Base-by-base conservation (phyloP, 2,113 vertebrate genomes). In the Miniopterus natalensis region DNA sequence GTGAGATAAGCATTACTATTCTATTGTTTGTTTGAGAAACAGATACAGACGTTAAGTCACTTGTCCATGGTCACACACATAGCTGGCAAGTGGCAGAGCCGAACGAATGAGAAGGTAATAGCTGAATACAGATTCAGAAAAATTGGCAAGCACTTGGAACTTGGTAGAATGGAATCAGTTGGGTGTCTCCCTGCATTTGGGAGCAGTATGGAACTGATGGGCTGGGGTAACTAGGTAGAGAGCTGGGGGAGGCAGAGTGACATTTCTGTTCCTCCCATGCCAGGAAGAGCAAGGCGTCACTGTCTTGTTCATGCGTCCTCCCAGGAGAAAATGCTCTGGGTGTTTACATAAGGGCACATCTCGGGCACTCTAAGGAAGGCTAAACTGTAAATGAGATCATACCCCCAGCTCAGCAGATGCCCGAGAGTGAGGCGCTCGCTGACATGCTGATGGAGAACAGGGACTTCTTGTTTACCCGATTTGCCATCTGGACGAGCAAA, bases 391-490 rank as follows among this genome's bases (percentile, higher is more conserved):
- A 96, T 66, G 92, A 97, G 91, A 96, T 88, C 51, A 25, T 75
- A 92, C 57, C 96, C 45, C 66, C 81, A 90, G 93, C 94, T 77
- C 31, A 5, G 80, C 94, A 92, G 96, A 96, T 90, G 92, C 95
- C 96, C 14, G 21, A 59, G 94, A 63, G 14, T 40, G 59, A 95
- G 93, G 65, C 11, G 23, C 94, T 92, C 2, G 45, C 95, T 96
- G 92, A 96, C 97, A 95, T 36, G 80, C 80, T 98, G 97, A 97
- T n/a, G 93, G 97, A 97, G 97, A 98, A 95, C 97, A 98, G 97
- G 89, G 92, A 96, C 95, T 97, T 97, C 96, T 98, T 97, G 94
- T 97, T 98, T 97, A 97, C 87, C 96, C 71, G 10, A 57, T 84
- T 97, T 77, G 49, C 96, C 96, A 97, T 97, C 97, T 98, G 96